Evolutionary conservation across 2,797 vertebrate species (phyloP).

Genomic region (Acipenser ruthenus): DNA sequence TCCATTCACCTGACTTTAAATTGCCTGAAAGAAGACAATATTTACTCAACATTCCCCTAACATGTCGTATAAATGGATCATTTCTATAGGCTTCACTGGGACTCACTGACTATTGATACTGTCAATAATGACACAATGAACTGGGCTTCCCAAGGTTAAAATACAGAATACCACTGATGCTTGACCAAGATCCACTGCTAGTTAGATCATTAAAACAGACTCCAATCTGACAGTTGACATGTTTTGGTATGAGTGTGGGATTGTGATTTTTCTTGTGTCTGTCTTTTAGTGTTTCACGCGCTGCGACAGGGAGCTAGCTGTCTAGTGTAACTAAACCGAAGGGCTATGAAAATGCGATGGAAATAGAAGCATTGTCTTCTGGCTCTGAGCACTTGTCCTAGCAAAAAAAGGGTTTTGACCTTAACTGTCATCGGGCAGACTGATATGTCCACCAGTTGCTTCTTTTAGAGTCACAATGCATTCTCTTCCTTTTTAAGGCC

Average conservation of each 20-base stretch:
- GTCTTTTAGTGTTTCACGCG: not conserved
- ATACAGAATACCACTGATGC: too few species aligned
- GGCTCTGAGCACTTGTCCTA: conserved; percentile 42
- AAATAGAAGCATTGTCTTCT: conserved; percentile 37
- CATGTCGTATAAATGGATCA: too few species aligned
- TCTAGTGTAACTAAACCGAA: not conserved
- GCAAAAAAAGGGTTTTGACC: conserved; percentile 56
- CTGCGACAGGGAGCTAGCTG: not conserved
- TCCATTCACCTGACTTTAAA: too few species aligned
- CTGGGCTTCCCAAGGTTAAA: too few species aligned
- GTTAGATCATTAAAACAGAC: too few species aligned
- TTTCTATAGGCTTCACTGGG: too few species aligned
- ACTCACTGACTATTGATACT: too few species aligned
- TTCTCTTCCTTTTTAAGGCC: conserved; percentile 65
- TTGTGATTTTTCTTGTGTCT: not conserved
- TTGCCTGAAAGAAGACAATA: too few species aligned
- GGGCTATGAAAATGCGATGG: conserved; percentile 15
- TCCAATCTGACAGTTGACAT: too few species aligned
- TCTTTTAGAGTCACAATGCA: conserved; percentile 53
- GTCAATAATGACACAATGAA: too few species aligned
- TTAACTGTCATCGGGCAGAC: conserved; percentile 74
- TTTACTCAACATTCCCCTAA: too few species aligned
- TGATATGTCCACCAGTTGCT: conserved; percentile 82
- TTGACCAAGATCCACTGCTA: too few species aligned
- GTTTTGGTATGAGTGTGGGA: not conserved